Percentiles rank a stretch among this genome's conserved stretches.
These are phyloP conservation scores for Nemurella pictetii DNA, from an alignment of 2,888 invertebrate genomes.

Conservation along the genomic window DNA sequence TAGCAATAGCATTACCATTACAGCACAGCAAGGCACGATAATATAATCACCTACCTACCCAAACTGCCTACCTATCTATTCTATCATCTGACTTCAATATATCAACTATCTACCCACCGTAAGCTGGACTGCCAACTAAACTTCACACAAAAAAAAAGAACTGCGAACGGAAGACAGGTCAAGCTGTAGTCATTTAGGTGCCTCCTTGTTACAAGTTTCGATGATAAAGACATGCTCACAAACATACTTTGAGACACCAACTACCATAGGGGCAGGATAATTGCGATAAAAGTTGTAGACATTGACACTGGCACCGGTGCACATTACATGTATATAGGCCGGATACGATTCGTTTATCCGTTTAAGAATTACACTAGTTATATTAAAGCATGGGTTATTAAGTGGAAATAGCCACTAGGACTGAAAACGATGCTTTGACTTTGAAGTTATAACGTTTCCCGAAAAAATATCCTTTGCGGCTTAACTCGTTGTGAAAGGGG, in stretches of 20 bases:
- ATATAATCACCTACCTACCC: too few relatives aligned
- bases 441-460: too few relatives aligned
- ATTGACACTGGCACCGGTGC: neutral
- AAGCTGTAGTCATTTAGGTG: too few relatives aligned
- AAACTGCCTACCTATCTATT: too few relatives aligned
- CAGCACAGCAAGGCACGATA: neutral
- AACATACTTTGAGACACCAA: neutral
- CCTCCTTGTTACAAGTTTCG: neutral
- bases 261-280: neutral
- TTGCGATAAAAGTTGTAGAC: neutral
- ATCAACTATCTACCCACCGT: too few relatives aligned
- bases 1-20: neutral
- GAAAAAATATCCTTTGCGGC: too few relatives aligned
- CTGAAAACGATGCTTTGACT: too few relatives aligned
- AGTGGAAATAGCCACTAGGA: neutral
- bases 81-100: too few relatives aligned
- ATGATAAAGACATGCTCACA: neutral
- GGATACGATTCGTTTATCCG: neutral
- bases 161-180: too few relatives aligned
- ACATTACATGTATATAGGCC: neutral
- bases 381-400: neutral
- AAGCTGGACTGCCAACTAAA: too few relatives aligned
- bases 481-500: too few relatives aligned
- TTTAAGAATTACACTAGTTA: neutral
- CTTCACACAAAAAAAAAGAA: too few relatives aligned